Evolutionary conservation across 2,888 invertebrate species (phyloP), one percentile per base, ranked within the genome.

Genomic region (Crepidodera aurea): DNA sequence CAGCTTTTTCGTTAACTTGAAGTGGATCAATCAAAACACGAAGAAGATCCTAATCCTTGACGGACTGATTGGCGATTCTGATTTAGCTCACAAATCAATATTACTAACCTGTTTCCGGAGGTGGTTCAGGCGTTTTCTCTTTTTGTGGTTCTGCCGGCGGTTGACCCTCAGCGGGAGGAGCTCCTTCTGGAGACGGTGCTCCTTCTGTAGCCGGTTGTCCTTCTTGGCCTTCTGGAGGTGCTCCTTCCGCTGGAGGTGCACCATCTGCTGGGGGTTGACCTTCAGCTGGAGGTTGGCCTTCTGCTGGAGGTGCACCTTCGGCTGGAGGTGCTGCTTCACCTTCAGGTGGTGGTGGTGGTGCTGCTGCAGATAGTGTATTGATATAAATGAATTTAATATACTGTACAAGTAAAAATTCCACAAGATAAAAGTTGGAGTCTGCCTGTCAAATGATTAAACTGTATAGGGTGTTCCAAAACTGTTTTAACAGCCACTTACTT

Each of bases 201-300:
- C 63, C 72, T 64, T 75, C 76, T n/a, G 69, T 70, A n/a, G 78
- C 73, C n/a, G 75, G 73, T 51, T 66, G 78, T 75, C 66, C 73
- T 37, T 82, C 75, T 7, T 62, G 77, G 76, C 68, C 34, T 82
- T 5, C 71, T 4, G 75, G 74, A 73, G 69, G 39, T 75, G 32
- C 44, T 3, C 34, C 51, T 22, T 46, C 56, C 1, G 77, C 76
- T 6, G 78, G 73, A 46, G 78, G 72, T 48, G 72, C 73, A 3
- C 73, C 78, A 61, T 78, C 77, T 53, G 73, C 76, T 5, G 78
- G 76, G 13, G 82, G 71, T 7, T 74, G 71, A 12, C 71, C 75
- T 64, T 74, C 76, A n/a, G 75, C 69, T 7, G 78, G 73, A 39
- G 78, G 72, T 51, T 72, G 73, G 3, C 73, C 78, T 62, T 78